These are phyloP conservation scores for Cremastinae sp. DNA, from an alignment of 2,888 invertebrate species.

Conservation along the genomic window DNA sequence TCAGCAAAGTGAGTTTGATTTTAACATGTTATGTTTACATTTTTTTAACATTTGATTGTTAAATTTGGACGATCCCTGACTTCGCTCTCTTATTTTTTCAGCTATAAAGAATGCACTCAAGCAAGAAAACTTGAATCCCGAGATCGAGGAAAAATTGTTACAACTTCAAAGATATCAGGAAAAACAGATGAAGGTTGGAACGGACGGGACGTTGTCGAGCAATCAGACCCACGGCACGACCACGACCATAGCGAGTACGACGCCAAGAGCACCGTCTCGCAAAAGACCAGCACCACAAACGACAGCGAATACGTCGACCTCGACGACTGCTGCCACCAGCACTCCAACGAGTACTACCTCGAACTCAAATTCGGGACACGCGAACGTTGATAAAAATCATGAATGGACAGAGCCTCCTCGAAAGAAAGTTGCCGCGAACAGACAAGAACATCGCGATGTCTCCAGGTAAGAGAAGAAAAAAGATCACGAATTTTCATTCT, in stretches of 20 bases:
- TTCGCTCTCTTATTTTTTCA: slow-evolving; percentile 77
- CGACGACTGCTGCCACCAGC: slow-evolving; percentile 15
- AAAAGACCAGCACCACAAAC: slow-evolving; percentile 81
- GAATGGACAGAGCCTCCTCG: slow-evolving; percentile 73
- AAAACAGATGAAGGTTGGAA: slow-evolving; percentile 85
- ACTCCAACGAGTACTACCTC: slow-evolving; percentile 48
- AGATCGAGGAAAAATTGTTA: slow-evolving; percentile 94
- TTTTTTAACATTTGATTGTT: background rate
- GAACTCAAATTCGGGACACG: slow-evolving; percentile 38
- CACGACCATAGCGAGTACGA: slow-evolving; percentile 63
- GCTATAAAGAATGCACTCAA: slow-evolving; percentile 95
- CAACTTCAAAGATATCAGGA: slow-evolving; percentile 93
- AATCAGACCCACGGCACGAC: slow-evolving; percentile 72
- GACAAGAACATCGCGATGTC: slow-evolving; percentile 72
- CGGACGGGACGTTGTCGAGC: slow-evolving; percentile 74
- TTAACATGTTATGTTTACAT: background rate
- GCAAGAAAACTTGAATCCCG: slow-evolving; percentile 94
- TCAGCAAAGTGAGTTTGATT: slow-evolving; percentile 89
- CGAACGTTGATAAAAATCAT: slow-evolving; percentile 66
- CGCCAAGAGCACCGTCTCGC: slow-evolving; percentile 81
- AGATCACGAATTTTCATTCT: background rate
- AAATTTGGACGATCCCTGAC: slow-evolving; percentile 25
- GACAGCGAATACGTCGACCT: slow-evolving; percentile 21
- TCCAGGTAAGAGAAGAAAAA: slow-evolving; percentile 67
- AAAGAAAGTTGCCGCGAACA: slow-evolving; percentile 72